These are phyloP conservation scores for Plutomurus gul DNA, from an alignment of 1,140 invertebrate genomes.

Conservation along the genomic window DNA sequence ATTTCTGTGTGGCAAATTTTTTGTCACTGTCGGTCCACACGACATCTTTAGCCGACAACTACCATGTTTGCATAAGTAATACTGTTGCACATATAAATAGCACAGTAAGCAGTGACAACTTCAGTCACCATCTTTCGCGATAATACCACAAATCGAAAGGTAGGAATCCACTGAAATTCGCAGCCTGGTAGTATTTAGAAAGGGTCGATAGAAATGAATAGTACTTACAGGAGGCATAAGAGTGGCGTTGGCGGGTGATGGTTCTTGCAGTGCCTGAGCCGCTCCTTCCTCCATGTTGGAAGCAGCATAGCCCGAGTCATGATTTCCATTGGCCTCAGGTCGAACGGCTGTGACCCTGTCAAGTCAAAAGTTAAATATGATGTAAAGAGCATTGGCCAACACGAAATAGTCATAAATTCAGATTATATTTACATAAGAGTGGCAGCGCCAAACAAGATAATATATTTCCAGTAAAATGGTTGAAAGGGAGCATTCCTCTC, in stretches of 20 bases:
- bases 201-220: neutral
- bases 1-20: too few relatives aligned
- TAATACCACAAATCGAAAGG: too few relatives aligned
- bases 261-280: conserved; percentile 34
- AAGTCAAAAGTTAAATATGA: neutral
- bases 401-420: neutral
- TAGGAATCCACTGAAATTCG: too few relatives aligned
- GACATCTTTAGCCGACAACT: too few relatives aligned
- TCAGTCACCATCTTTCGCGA: too few relatives aligned
- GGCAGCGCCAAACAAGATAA: neutral
- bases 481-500: too few relatives aligned
- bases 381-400: neutral
- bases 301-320: conserved; percentile 76
- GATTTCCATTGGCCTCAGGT: conserved; percentile 69
- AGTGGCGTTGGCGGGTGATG: conserved; percentile 42
- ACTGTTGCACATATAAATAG: too few relatives aligned
- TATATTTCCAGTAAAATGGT: neutral
- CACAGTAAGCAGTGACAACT: too few relatives aligned
- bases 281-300: conserved; percentile 61
- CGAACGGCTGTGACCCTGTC: neutral
- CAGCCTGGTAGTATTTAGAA: neutral
- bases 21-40: too few relatives aligned
- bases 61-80: too few relatives aligned
- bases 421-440: neutral
- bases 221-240: conserved; percentile 49